Base-by-base conservation (phyloP, 2,888 invertebrate species). In the Xestia xanthographa region DNA sequence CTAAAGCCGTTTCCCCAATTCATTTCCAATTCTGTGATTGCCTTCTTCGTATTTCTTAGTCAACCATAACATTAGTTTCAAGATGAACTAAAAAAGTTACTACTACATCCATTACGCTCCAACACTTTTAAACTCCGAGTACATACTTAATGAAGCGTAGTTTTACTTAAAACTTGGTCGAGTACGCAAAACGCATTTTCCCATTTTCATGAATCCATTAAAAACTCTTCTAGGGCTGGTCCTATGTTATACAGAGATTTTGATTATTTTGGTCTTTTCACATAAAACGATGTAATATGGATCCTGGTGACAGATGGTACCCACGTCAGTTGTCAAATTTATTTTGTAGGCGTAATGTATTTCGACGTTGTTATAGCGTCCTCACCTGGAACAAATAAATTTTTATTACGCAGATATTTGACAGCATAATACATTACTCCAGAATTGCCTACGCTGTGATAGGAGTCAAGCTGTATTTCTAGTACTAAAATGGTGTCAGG, bases 271-370 rank as follows among this genome's bases (percentile, higher is more conserved):
- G 26, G 12, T 48, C n/a, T 48, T 67, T 50, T 67, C 20, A 43
- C 43, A 65, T 73, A 75, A 66, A 72, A 67, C 34, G 17, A 22
- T 53, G 22, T 62, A 63, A 53, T 48, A 67, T 50, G 67, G 34
- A 72, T 75, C 22, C 68, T 66, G 41, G 45, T 29, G 72, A 78
- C 86, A 82, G 68, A 56, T 41, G 63, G 45, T 60, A 85, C 78
- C 78, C 72, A 69, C 58, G 34, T 86, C 80, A 76, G 67, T 75
- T 79, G 82, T 84, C 80, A 77, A 87, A 84, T 84, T 80, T 79
- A 77, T 77, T 45, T 73, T 62, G 62, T 71, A 68, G 66, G 43
- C 66, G 77, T 62, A 75, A 80, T 83, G 68, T 85, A 79, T 77
- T 77, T 80, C 50, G 69, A 72, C 67, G 66, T 62, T 66, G 67